Evolutionary conservation across 2,888 invertebrate genomes (phyloP), one percentile per base, ranked within the genome.

Genomic region (Macrophya alboannulata): DNA sequence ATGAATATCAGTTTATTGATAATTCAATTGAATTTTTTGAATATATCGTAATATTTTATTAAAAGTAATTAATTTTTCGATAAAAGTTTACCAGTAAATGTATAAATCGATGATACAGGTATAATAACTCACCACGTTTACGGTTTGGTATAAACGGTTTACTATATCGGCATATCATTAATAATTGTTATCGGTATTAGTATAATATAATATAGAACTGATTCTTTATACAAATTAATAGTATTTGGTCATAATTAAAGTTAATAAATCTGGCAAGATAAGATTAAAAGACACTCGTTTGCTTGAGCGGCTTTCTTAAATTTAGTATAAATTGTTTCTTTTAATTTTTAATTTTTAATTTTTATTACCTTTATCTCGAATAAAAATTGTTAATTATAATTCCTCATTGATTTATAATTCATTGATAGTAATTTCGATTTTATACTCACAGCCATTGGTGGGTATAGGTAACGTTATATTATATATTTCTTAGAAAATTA

Each of bases 221-320:
- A 74, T 62, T 81, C 71, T 45, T 86, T 79, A 86, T 65, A 86
- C 86, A 86, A 88, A 82, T 87, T 86, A 84, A 81, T 85, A 85
- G 71, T 87, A 88, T 89, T 88, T 89, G 88, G 86, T 68, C 86
- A 86, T 86, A 59, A 31, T 31, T 31, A 85, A 87, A 68, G 85
- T 87, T 84, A 87, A 87, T 88, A 88, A 89, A 89, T 85, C 86
- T 91, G 91, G 90, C 90, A 92, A 91, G 90, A 90, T 90, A 89
- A 71, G 43, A 55, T 31, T 59, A 51, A 1, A 81, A 81, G 81
- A 77, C 31, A 77, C 77, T 77, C 77, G 12, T 17, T 55, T 77
- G 5, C 15, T 77, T 17, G 77, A 77, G 76, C 31, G 48, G 15
- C 76, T 76, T 31, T 25, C 37, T 79, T 79, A 79, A 0, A 74